A percentile compares a stretch with the other conserved stretches of the same genome.
Conservation (phyloP, 2,113 vertebrate genomes). For the Alosa alosa region DNA sequence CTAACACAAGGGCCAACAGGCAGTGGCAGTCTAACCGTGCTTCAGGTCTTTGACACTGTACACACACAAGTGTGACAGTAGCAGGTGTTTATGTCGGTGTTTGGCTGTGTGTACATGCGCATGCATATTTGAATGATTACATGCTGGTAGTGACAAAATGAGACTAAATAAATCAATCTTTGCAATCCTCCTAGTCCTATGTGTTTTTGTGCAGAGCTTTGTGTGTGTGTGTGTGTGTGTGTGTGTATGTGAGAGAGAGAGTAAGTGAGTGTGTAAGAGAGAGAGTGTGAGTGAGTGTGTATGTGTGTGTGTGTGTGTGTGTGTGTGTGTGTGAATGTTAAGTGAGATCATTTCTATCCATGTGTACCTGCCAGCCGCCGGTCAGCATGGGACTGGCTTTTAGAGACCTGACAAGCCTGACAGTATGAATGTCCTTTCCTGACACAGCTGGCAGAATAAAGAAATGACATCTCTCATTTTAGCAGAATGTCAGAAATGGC, state of each 20-base stretch:
- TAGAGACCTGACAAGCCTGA: not conserved
- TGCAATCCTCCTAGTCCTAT: not conserved
- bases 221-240: slow-evolving; percentile 1
- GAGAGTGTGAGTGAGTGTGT: not conserved
- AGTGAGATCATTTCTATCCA: not conserved
- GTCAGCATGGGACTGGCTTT: not conserved
- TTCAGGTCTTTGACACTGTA: slow-evolving; percentile 20
- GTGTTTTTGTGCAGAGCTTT: slow-evolving; percentile 2
- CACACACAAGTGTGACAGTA: not conserved
- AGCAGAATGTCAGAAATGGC: slow-evolving; percentile 52
- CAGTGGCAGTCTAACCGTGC: not conserved
- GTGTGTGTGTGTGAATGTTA: slow-evolving; percentile 14
- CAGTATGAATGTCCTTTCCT: slow-evolving; percentile 15
- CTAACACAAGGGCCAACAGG: not conserved
- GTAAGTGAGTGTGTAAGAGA: not conserved
- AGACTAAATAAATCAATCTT: too few relatives aligned
- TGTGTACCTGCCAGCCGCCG: not conserved
- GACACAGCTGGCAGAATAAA: slow-evolving; percentile 18
- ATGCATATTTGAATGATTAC: not conserved
- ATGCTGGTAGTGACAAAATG: not conserved
- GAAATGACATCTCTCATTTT: slow-evolving; percentile 30
- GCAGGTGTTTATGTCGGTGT: not conserved
- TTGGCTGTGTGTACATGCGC: not conserved
- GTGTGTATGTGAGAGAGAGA: slow-evolving; percentile 1
- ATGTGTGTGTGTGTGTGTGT: not conserved